Evolutionary conservation across 1,140 invertebrate genomes (phyloP), one percentile per base, ranked within the genome.

Genomic region (Agraylea sexmaculata): DNA sequence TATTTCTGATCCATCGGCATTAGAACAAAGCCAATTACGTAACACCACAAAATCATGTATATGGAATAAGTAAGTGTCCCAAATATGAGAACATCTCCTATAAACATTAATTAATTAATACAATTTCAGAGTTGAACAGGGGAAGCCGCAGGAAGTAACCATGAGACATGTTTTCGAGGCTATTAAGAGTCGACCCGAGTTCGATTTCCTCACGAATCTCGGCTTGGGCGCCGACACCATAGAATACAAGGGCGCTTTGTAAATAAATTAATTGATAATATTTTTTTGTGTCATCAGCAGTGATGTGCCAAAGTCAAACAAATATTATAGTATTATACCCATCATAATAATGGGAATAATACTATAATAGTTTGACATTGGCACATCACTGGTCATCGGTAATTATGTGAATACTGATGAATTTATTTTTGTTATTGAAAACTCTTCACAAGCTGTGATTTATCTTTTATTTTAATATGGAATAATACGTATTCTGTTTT

Each of bases 101-200:
- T 7, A 4, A 8, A 5, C 32, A 6, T 40, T 18, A 4, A 27
- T 37, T 23, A 3, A 12, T 37, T 17, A 36, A 16, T 28, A 35
- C 20, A 23, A 25, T 37, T 37, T 23, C 22, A 50, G 44, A 21
- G 36, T 13, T 10, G 48, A 46, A 36, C 18, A 13, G n/a, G 42
- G 35, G 1, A 19, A 12, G 7, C 8, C n/a, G 2, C 31, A 39
- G 3, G 28, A 37, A 4, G 37, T 46, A 10, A 40, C 40, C 4
- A 7, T 50, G 15, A 27, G 40, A 17, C 38, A 50, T 11, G 37
- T 50, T 12, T 50, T 42, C 20, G 48, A 50, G 35, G 48, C 30
- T 6, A 31, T 50, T n/a, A 37, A 31, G 12, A 31, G 37, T 8
- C 31, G 48, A 17, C 17, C 35, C 19, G 44, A 47, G 25, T 37